Base-by-base conservation (phyloP, 2,113 vertebrate genomes). In the Nycticebus coucang region DNA sequence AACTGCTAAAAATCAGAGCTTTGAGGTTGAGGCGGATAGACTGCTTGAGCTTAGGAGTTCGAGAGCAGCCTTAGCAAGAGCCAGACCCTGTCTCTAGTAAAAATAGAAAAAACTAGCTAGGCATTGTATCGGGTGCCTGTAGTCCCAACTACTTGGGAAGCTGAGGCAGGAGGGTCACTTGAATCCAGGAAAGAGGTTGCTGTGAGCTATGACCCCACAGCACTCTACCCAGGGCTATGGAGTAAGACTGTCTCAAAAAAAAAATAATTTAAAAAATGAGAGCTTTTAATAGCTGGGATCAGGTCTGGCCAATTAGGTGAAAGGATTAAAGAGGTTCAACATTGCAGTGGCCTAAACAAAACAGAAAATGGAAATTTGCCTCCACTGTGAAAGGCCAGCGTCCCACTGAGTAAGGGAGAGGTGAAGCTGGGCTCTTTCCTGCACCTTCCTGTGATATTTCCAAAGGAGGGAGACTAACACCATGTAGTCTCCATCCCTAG, bases 1-100 rank as follows among this genome's bases (percentile, higher is more conserved):
- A 91, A 69, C 17, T 74, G 66, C 45, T 79, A 50, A 96, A 89
- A 83, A n/a, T 30, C 72, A 92, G 66, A 86, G 18, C n/a, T 77
- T 50, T 80, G 45, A 50, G 45, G 45, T 50, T 50, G 45, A 50
- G 45, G 45, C 10, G 8, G 7, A 8, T 50, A 8, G 45, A 50
- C 8, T 50, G 45, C 45, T 9, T 50, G 45, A 50, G 45, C 8
- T 50, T 10, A 50, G 45, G 7, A 50, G 45, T 50, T 50, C 10
- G 45, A 50, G 45, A 50, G 8, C 8, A 50, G 45, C 8, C 45
- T 50, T 50, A 50, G 45, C 45, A 50, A 50, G 9, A 50, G 45
- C 45, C 45, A 50, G 45, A 50, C 8, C 45, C 45, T 50, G 45
- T 50, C 10, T 50, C 45, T 50, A 50, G 45, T 50, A 50, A 50